phyloP scores from a whole-genome alignment of 2,797 vertebrate genomes.

The Sphaeramia orbicularis region DNA sequence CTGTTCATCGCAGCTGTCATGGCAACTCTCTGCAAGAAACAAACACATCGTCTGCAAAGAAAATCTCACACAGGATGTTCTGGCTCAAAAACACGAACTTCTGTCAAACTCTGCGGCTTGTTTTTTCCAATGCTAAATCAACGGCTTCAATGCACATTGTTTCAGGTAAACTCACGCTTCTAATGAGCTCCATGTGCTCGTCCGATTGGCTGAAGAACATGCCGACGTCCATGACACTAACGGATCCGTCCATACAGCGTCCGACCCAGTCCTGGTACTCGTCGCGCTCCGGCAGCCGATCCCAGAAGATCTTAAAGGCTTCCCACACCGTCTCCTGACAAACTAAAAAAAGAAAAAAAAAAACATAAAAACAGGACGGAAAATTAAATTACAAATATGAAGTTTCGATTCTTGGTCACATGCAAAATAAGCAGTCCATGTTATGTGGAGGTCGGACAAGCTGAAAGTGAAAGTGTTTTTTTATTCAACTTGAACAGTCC shows the following conservation, averaged over 20 bases:
- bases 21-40: constrained; percentile 73
- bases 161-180: constrained; percentile 81
- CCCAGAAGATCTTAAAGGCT: constrained; percentile 96
- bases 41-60: constrained; percentile 23
- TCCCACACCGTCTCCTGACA: constrained; percentile 99
- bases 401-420: too few species aligned
- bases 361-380: too few species aligned
- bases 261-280: constrained; percentile 91
- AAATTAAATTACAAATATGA: too few species aligned
- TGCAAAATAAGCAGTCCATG: too few species aligned
- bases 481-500: too few species aligned
- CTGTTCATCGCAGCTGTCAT: constrained; percentile 49
- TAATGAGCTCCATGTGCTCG: constrained; percentile 88
- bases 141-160: too few species aligned
- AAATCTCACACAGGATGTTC: too few species aligned
- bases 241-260: constrained; percentile 86
- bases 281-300: constrained; percentile 89
- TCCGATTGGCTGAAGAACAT: constrained; percentile 92
- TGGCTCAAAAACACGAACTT: too few species aligned
- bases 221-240: constrained; percentile 89
- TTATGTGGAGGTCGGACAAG: too few species aligned
- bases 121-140: neutral
- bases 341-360: constrained; percentile 82
- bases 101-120: neutral
- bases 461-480: too few species aligned